Evolutionary conservation across 2,888 invertebrate species (phyloP), one percentile per base, ranked within the genome.

Genomic region (Ormyrus labotus): DNA sequence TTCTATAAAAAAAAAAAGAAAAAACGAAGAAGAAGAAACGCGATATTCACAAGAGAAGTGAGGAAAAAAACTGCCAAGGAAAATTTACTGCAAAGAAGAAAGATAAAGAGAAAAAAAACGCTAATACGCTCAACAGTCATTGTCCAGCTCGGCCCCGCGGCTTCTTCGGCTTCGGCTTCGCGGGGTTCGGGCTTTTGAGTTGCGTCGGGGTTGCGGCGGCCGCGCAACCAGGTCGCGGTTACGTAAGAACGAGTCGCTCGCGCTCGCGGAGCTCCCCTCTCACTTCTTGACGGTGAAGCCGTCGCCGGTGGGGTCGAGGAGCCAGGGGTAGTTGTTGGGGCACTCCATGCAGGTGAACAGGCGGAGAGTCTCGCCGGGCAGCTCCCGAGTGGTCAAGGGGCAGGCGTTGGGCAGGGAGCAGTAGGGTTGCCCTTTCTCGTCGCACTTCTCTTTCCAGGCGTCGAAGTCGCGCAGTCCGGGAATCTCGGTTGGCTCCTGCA

Each of bases 271-370:
- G 51, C 6, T 11, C 5, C n/a, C 70, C 45, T 55, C 63, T 73
- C 63, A 79, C 8, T 80, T 82, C 92, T 94, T 96, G 89, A 94
- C 95, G 88, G 94, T 95, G 93, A 96, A 96, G 87, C 97, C 97
- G 92, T 98, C 97, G 88, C 97, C 98, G 88, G 97, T 97, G 83
- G 97, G 97, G 92, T 98, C 97, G 87, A 97, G 92, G 88, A 98
- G 95, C 97, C 97, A 98, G 77, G 98, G 98, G 90, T 98, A 98
- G 92, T 97, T 97, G 90, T 97, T 96, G 82, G 98, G 98, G 91
- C 98, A 98, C 91, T 98, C 97, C 96, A 97, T 96, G 91, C 98
- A 98, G 77, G 98, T 98, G 93, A 97, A 97, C 80, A 98, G 93
- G 90, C 97, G 95, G 68, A 97, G 93, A 68, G 96, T 97, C 92